Evolutionary conservation across 2,113 vertebrate species (phyloP).

Genomic region (Scalopus aquaticus): DNA sequence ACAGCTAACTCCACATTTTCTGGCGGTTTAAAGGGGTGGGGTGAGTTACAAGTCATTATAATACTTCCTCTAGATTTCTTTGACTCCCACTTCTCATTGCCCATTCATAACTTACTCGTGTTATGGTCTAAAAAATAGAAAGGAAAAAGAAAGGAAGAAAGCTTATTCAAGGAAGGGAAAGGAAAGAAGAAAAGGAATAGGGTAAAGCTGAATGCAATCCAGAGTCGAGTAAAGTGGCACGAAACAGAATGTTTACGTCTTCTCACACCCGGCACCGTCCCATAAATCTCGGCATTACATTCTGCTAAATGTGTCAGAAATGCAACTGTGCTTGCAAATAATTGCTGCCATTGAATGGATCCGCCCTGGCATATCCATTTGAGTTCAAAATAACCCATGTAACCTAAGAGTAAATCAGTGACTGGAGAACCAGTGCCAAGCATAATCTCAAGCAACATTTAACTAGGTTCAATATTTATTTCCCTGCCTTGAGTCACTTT

Average conservation of each 20-base stretch:
- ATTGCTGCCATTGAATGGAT: slow-evolving; percentile 75
- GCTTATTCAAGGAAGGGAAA: slow-evolving; percentile 5
- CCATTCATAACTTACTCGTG: not conserved
- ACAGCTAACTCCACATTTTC: not conserved
- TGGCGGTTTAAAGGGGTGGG: not conserved
- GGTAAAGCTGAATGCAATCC: not conserved
- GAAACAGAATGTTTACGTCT: slow-evolving; percentile 24
- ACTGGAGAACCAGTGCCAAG: slow-evolving; percentile 75
- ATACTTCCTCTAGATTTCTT: not conserved
- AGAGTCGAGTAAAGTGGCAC: slow-evolving; percentile 1
- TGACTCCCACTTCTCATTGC: not conserved
- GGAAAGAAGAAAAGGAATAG: not conserved
- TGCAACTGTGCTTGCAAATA: slow-evolving; percentile 74
- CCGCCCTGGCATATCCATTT: slow-evolving; percentile 70
- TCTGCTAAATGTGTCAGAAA: slow-evolving; percentile 76
- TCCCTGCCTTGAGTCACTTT: slow-evolving; percentile 79
- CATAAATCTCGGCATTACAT: slow-evolving; percentile 77
- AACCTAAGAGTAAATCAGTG: slow-evolving; percentile 83
- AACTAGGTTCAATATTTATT: slow-evolving; percentile 83
- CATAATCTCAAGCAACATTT: slow-evolving; percentile 82
- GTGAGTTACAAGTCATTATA: not conserved
- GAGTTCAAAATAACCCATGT: slow-evolving; percentile 76
- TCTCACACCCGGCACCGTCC: not conserved
- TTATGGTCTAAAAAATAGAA: slow-evolving; percentile 23
- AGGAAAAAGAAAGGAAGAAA: not conserved